Evolutionary conservation across 64 coral and sea anemone genomes (phyloP).

Genomic region (Actinia equina): DNA sequence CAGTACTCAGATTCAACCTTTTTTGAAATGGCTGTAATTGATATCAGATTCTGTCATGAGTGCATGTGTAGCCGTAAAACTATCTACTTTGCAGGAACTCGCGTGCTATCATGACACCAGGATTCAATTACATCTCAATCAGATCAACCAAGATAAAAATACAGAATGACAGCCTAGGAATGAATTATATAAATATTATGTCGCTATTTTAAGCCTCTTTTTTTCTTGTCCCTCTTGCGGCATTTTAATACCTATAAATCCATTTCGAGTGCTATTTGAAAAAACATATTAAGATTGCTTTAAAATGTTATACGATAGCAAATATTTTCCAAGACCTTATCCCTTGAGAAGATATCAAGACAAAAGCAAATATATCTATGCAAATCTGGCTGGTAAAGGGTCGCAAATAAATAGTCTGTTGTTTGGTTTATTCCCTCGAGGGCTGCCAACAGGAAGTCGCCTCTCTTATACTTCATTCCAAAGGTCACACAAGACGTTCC

Average conservation of each 20-base stretch:
- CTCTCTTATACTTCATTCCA: neutral
- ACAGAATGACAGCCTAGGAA: neutral
- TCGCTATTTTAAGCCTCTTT: neutral
- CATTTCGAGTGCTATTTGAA: conserved; percentile 4
- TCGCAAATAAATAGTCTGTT: neutral
- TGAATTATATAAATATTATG: neutral
- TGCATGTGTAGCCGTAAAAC: no score
- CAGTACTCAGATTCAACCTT: no score
- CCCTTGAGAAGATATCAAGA: neutral
- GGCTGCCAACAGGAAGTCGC: neutral
- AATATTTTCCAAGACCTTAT: neutral
- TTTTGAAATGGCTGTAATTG: no score
- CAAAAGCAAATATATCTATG: conserved; percentile 10
- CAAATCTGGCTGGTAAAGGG: conserved; percentile 5
- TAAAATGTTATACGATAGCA: neutral
- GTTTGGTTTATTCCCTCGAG: neutral
- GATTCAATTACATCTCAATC: neutral
- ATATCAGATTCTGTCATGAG: no score
- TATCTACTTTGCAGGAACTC: neutral
- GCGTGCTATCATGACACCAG: neutral
- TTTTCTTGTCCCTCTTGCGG: neutral
- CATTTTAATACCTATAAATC: conserved; percentile 2
- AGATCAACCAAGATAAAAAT: neutral
- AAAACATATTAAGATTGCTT: neutral
- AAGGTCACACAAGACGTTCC: neutral